Conservation (phyloP, 2,888 invertebrate genomes). For the Adela reaumurella region DNA sequence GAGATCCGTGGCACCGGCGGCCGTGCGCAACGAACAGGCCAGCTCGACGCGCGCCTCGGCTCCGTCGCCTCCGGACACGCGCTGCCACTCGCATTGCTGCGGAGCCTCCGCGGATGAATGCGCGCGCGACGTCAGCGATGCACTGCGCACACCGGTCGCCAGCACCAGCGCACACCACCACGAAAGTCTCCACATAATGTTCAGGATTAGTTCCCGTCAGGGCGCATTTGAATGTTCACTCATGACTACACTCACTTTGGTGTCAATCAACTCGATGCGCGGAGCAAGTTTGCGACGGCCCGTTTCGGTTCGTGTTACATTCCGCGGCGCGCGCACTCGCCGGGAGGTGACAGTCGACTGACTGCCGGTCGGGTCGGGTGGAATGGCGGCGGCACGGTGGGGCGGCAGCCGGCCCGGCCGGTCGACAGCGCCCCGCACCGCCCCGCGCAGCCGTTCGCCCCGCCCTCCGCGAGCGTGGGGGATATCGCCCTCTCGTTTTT, state of each 20-base stretch:
- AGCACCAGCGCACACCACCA: constrained; percentile 23
- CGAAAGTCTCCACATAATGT: constrained; percentile 15
- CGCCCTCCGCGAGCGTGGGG: constrained; percentile 41
- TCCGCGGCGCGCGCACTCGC: constrained; percentile 25
- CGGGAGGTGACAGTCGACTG: constrained; percentile 29
- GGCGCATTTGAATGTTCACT: neutral
- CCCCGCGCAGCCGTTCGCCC: constrained; percentile 26
- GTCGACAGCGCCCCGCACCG: constrained; percentile 38
- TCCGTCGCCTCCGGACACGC: constrained; percentile 49
- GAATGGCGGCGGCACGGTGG: constrained; percentile 31
- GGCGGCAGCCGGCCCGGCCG: constrained; percentile 38
- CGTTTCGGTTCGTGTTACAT: neutral
- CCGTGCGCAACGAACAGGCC: constrained; percentile 62
- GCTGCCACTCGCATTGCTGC: constrained; percentile 71
- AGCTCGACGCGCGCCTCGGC: constrained; percentile 57
- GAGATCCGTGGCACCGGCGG: constrained; percentile 63
- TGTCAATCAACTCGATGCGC: neutral
- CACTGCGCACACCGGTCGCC: constrained; percentile 24
- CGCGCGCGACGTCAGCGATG: constrained; percentile 48
- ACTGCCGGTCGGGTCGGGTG: neutral
- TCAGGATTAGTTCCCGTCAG: neutral
- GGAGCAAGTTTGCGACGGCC: neutral
- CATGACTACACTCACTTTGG: neutral
- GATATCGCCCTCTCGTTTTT: constrained; percentile 31
- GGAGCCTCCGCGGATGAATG: constrained; percentile 56